phyloP scores from a whole-genome alignment of 2,888 invertebrate genomes.

The Drosophila rubida region DNA sequence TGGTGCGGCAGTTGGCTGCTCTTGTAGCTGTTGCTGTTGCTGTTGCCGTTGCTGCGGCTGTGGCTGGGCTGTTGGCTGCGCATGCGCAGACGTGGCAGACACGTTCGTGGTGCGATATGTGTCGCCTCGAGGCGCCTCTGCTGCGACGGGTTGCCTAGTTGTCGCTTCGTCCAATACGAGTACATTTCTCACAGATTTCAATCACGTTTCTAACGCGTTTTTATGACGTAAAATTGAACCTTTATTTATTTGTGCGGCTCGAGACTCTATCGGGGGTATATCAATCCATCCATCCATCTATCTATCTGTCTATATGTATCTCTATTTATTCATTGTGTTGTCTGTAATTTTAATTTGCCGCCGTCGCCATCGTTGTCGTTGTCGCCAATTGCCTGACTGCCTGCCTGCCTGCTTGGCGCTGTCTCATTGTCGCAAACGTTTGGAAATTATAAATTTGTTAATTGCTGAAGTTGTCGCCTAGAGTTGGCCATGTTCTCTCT shows the following conservation, averaged over 20 bases:
- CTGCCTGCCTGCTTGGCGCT: constrained; percentile 11
- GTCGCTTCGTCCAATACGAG: neutral
- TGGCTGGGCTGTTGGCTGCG: constrained; percentile 42
- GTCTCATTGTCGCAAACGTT: constrained; percentile 37
- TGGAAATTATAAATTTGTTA: constrained; percentile 66
- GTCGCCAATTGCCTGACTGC: constrained; percentile 74
- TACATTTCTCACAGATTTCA: constrained; percentile 69
- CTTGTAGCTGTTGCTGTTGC: neutral
- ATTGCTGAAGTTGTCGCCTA: constrained; percentile 57
- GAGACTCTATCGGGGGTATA: constrained; percentile 40
- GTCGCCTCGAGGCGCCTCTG: constrained; percentile 70
- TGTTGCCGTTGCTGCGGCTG: neutral
- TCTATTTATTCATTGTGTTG: constrained; percentile 39
- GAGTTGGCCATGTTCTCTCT: constrained; percentile 3
- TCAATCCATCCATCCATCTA: constrained; percentile 29
- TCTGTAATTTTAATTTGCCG: constrained; percentile 73
- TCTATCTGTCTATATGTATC: constrained; percentile 18
- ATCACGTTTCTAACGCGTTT: constrained; percentile 79
- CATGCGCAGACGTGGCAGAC: constrained; percentile 68
- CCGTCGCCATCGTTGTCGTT: constrained; percentile 62
- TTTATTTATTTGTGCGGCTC: constrained; percentile 54
- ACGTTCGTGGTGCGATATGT: constrained; percentile 74
- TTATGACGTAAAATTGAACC: constrained; percentile 81
- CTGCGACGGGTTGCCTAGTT: constrained; percentile 2
- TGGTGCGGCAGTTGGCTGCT: neutral